phyloP scores from a whole-genome alignment of 2,888 invertebrate species.

The Dorcus parallelipipedus region DNA sequence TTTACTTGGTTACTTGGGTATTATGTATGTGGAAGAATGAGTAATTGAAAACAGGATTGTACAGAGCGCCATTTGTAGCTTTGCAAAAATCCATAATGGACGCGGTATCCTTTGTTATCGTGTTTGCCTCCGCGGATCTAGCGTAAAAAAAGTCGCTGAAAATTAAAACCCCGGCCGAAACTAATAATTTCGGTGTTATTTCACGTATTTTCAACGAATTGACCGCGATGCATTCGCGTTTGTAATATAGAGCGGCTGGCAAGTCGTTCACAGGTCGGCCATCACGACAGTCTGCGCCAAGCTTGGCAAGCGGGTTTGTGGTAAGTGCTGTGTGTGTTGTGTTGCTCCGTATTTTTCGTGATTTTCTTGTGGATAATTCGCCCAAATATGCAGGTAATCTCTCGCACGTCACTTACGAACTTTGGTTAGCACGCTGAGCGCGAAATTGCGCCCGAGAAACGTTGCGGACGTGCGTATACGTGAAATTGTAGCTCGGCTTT shows the following conservation, averaged over 20 bases:
- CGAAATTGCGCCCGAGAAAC: constrained; percentile 15
- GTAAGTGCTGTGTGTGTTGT: constrained; percentile 51
- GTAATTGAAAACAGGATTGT: neutral
- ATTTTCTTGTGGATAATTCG: constrained; percentile 49
- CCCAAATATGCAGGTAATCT: constrained; percentile 49
- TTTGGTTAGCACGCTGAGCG: neutral
- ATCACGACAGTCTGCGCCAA: constrained; percentile 18
- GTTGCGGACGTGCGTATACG: constrained; percentile 22
- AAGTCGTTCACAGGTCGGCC: constrained; percentile 11
- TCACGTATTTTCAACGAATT: constrained; percentile 7
- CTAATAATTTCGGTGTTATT: constrained; percentile 14
- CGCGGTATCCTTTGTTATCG: constrained; percentile 21
- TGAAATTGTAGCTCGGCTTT: constrained; percentile 44
- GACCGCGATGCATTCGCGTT: neutral
- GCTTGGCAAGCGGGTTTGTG: constrained; percentile 43
- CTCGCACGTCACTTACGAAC: constrained; percentile 1
- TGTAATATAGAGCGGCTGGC: constrained; percentile 5
- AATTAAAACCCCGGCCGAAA: constrained; percentile 14
- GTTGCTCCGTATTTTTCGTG: constrained; percentile 50
- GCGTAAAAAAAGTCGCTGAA: constrained; percentile 14
- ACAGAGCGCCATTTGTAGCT: constrained; percentile 23
- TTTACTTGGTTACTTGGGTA: no score
- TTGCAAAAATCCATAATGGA: constrained; percentile 27
- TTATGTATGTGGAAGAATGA: no score
- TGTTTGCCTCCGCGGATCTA: constrained; percentile 10